Evolutionary conservation across 2,888 invertebrate genomes (phyloP).

Genomic region (Philhelius pedissequus): DNA sequence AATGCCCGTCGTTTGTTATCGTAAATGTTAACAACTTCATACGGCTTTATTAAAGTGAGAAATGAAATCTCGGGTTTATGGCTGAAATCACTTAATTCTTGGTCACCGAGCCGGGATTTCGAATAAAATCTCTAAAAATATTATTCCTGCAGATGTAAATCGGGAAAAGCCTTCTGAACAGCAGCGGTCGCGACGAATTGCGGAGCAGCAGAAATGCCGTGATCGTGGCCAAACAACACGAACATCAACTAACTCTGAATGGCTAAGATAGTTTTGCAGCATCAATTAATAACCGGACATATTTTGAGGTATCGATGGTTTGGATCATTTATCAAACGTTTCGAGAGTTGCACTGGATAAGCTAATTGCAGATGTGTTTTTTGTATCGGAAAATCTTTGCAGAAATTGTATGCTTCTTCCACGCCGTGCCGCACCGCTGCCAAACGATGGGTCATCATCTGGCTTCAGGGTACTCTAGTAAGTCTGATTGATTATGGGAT

Average conservation of each 20-base stretch:
- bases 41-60: slow-evolving; percentile 68
- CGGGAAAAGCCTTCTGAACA: neutral
- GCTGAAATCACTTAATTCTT: slow-evolving; percentile 67
- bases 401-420: slow-evolving; percentile 5
- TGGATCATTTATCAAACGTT: slow-evolving; percentile 54
- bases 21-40: slow-evolving; percentile 66
- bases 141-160: slow-evolving; percentile 42
- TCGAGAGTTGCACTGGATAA: slow-evolving; percentile 26
- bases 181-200: neutral
- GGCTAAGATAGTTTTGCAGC: slow-evolving; percentile 14
- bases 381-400: slow-evolving; percentile 5
- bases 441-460: neutral
- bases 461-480: neutral
- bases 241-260: neutral
- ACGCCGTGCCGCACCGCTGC: neutral
- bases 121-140: slow-evolving; percentile 58
- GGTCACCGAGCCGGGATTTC: slow-evolving; percentile 38
- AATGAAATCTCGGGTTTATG: slow-evolving; percentile 68
- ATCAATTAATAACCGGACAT: slow-evolving; percentile 51
- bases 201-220: neutral
- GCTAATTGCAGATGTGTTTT: slow-evolving; percentile 54
- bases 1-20: slow-evolving; percentile 63
- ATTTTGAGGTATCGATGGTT: slow-evolving; percentile 37
- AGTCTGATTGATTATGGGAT: slow-evolving; percentile 37
- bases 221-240: neutral